phyloP scores from a whole-genome alignment of 2,888 invertebrate species.

The Pristionchus japonicus region DNA sequence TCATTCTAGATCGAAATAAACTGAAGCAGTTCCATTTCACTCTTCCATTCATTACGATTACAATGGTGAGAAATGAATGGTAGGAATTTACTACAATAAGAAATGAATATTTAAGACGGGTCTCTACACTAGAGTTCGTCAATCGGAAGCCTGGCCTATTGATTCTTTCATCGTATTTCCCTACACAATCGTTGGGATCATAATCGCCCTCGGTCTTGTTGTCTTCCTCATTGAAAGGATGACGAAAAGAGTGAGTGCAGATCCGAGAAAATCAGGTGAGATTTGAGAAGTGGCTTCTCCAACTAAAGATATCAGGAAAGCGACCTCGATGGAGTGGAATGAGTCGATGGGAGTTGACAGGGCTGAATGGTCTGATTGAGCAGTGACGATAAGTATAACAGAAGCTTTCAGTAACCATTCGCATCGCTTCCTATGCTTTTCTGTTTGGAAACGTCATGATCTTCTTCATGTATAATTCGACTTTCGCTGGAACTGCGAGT shows the following conservation, averaged over 20 bases:
- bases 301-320: neutral
- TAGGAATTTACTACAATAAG: neutral
- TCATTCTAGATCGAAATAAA: neutral
- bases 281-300: too few species aligned
- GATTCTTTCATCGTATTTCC: neutral
- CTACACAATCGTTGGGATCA: neutral
- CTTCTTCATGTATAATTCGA: neutral
- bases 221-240: neutral
- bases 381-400: neutral
- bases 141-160: neutral
- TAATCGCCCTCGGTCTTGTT: neutral
- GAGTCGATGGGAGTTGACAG: neutral
- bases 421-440: neutral
- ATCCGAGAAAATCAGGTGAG: neutral
- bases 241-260: neutral
- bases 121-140: neutral
- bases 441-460: neutral
- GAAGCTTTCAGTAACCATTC: neutral
- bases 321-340: neutral
- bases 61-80: neutral
- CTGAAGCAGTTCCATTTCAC: neutral
- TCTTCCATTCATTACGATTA: neutral
- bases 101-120: neutral
- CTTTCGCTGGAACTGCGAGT: neutral
- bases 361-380: neutral